Percentiles rank a stretch among this genome's conserved stretches.
Evolutionary conservation across 2,113 vertebrate species (phyloP).

Genomic region (Romanogobio albipinnatus): DNA sequence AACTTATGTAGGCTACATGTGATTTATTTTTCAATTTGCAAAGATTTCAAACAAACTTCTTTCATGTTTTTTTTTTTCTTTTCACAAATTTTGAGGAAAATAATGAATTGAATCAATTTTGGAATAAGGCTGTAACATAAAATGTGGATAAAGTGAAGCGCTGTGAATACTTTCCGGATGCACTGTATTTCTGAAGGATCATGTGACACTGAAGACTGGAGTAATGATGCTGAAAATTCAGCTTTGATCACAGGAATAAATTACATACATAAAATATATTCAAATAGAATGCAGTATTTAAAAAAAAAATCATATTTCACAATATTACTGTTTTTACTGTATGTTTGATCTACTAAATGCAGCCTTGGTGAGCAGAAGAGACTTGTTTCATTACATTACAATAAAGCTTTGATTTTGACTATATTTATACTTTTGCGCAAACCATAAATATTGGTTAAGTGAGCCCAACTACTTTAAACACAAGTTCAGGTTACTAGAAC

Average conservation of each 20-base stretch:
- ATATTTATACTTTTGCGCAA: not conserved
- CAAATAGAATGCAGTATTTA: not conserved
- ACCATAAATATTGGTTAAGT: slow-evolving; percentile 13
- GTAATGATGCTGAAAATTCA: not conserved
- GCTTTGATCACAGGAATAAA: not conserved
- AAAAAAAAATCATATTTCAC: not conserved
- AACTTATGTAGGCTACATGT: no score
- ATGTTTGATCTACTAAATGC: not conserved
- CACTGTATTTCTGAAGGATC: not conserved
- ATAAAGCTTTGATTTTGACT: not conserved
- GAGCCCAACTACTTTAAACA: not conserved
- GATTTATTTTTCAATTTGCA: no score
- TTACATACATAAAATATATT: not conserved
- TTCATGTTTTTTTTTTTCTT: no score
- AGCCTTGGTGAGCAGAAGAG: not conserved
- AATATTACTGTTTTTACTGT: not conserved
- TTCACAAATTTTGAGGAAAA: no score
- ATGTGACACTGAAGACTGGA: not conserved
- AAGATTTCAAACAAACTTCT: no score
- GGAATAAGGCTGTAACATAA: no score
- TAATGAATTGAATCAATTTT: no score
- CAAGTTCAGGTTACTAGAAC: not conserved
- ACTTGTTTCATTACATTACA: not conserved
- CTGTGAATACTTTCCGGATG: no score
- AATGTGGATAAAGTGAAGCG: no score